Percentiles rank a stretch among this genome's conserved stretches.
Evolutionary conservation across 2,797 vertebrate species (phyloP).

Genomic region (Falco cherrug): DNA sequence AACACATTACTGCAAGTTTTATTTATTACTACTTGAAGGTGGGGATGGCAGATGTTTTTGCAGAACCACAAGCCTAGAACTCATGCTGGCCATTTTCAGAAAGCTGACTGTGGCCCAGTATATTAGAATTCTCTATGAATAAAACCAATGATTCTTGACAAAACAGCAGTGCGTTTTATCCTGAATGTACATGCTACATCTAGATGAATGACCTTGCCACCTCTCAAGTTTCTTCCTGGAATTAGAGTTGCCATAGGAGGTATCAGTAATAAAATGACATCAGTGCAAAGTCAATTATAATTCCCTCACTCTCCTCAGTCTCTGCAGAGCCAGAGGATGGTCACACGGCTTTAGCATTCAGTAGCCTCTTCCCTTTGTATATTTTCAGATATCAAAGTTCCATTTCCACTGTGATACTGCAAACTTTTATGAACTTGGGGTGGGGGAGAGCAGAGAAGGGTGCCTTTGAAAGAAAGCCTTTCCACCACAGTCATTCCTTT

Average conservation of each 20-base stretch:
- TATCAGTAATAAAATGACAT: background rate
- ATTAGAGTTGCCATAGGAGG: background rate
- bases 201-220: background rate
- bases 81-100: background rate
- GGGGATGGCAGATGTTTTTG: background rate
- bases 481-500: fast-evolving
- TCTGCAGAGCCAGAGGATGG: background rate
- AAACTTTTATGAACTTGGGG: background rate
- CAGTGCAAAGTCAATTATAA: background rate
- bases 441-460: fast-evolving
- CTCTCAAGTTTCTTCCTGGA: background rate
- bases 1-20: background rate
- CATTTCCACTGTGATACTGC: background rate
- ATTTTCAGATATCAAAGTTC: background rate
- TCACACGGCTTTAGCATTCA: background rate
- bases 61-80: background rate
- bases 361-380: background rate
- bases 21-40: background rate
- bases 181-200: background rate
- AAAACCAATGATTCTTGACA: background rate
- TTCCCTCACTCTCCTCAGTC: background rate
- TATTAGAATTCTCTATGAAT: background rate
- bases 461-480: background rate
- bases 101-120: background rate
- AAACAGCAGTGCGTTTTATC: background rate